Conservation (phyloP, 2,888 invertebrate species). For the Blera fallax region DNA sequence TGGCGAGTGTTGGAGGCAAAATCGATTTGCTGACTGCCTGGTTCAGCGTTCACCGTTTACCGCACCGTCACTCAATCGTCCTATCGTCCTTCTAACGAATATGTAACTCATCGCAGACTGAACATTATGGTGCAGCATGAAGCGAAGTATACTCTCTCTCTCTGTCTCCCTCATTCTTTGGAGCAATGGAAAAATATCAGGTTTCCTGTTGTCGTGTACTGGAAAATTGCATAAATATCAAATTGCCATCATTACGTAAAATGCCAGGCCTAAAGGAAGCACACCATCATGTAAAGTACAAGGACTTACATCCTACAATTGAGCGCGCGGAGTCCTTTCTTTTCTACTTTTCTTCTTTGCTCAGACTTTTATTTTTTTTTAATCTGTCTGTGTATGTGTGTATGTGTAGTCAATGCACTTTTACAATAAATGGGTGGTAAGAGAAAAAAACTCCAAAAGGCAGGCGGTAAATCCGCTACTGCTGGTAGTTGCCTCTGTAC, state of each 20-base stretch:
- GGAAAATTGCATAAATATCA: constrained; percentile 71
- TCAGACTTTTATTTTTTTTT: constrained; percentile 13
- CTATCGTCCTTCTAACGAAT: constrained; percentile 50
- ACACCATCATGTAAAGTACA: constrained; percentile 65
- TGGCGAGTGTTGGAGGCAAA: constrained; percentile 45
- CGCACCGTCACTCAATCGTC: constrained; percentile 62
- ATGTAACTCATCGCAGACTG: constrained; percentile 36
- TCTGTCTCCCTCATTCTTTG: neutral
- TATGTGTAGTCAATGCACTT: constrained; percentile 38
- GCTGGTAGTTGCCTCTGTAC: neutral
- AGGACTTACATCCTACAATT: constrained; percentile 61
- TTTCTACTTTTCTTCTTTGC: neutral
- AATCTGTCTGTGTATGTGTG: neutral
- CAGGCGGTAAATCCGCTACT: constrained; percentile 29
- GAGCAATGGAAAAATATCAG: constrained; percentile 48
- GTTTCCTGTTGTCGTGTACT: constrained; percentile 66
- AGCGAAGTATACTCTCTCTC: neutral
- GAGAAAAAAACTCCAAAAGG: constrained; percentile 4
- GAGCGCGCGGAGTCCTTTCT: constrained; percentile 27
- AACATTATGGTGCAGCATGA: neutral
- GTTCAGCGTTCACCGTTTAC: constrained; percentile 53
- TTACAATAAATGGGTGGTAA: constrained; percentile 1
- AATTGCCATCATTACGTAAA: constrained; percentile 72
- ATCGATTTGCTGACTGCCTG: constrained; percentile 53
- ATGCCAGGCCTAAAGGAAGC: constrained; percentile 65